phyloP scores from a whole-genome alignment of 1,140 invertebrate species.

The Parasteatoda tepidariorum region DNA sequence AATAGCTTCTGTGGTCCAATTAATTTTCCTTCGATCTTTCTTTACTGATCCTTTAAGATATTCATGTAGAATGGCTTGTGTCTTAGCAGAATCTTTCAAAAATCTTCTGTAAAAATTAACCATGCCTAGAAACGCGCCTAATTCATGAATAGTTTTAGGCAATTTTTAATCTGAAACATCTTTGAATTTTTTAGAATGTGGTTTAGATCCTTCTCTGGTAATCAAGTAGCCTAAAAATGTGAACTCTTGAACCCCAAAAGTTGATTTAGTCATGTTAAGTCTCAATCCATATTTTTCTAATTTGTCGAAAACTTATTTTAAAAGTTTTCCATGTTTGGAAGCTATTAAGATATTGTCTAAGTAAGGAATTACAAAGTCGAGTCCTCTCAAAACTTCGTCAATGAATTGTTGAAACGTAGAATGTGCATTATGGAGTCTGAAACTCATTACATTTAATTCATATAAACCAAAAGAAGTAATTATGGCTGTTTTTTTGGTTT shows the following conservation, averaged over 20 bases:
- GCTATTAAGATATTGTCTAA: conserved; percentile 69
- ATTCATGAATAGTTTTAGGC: conserved; percentile 65
- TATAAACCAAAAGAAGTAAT: conserved; percentile 52
- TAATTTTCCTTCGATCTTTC: conserved; percentile 8
- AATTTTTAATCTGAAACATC: conserved; percentile 62
- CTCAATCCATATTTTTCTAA: conserved; percentile 65
- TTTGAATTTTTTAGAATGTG: neutral
- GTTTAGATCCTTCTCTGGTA: neutral
- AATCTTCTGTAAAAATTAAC: conserved; percentile 69
- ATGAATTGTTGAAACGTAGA: conserved; percentile 50
- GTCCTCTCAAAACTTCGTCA: conserved; percentile 17
- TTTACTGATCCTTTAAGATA: conserved; percentile 19
- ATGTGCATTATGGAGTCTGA: conserved; percentile 50
- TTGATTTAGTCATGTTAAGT: conserved; percentile 63
- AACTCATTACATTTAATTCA: conserved; percentile 56
- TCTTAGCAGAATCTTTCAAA: conserved; percentile 63
- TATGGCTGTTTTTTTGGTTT: conserved; percentile 42
- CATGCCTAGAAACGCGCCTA: conserved; percentile 67
- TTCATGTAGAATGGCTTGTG: conserved; percentile 49
- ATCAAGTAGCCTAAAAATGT: conserved; percentile 46
- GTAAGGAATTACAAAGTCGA: neutral
- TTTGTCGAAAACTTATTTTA: conserved; percentile 66
- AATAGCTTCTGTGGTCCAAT: neutral
- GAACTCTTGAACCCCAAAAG: conserved; percentile 11
- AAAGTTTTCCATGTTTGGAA: conserved; percentile 67